Percentiles rank a stretch among this genome's conserved stretches.
Conservation (phyloP, 2,797 vertebrate species). For the Sebastes miniatus region DNA sequence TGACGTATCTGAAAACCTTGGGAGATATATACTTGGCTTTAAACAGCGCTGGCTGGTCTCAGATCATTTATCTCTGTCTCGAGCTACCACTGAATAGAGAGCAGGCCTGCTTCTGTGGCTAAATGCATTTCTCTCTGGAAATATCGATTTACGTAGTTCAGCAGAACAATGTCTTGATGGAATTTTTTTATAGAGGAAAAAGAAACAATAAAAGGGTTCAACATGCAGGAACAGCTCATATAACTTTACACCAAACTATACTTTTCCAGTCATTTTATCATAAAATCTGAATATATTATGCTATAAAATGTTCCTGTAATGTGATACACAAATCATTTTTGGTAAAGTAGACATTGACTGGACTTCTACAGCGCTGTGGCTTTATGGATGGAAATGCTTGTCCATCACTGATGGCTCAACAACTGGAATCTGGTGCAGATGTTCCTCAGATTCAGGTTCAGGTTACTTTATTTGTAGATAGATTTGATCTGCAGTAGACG, state of each 20-base stretch:
- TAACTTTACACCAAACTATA: constrained; percentile 46
- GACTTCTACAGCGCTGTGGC: neutral
- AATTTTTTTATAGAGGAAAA: constrained; percentile 15
- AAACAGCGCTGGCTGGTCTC: constrained; percentile 55
- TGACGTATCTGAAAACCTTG: constrained; percentile 72
- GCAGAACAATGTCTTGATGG: constrained; percentile 58
- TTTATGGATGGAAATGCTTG: too few relatives aligned
- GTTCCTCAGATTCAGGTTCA: neutral
- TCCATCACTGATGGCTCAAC: neutral
- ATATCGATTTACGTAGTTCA: constrained; percentile 67
- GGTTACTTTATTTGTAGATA: neutral
- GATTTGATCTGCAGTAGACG: neutral
- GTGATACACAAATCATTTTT: constrained; percentile 7
- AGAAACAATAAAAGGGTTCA: constrained; percentile 38
- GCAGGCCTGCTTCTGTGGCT: constrained; percentile 65
- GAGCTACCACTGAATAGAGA: constrained; percentile 51
- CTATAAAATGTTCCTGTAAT: constrained; percentile 30
- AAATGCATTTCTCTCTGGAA: constrained; percentile 57
- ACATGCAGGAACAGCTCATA: constrained; percentile 41
- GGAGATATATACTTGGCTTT: constrained; percentile 70
- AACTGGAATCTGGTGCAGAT: neutral
- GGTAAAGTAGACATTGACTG: neutral
- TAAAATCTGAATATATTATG: constrained; percentile 37
- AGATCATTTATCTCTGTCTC: constrained; percentile 74
- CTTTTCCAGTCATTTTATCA: constrained; percentile 36